Evolutionary conservation across 2,797 vertebrate genomes (phyloP).

Genomic region (Anolis apletophallus): DNA sequence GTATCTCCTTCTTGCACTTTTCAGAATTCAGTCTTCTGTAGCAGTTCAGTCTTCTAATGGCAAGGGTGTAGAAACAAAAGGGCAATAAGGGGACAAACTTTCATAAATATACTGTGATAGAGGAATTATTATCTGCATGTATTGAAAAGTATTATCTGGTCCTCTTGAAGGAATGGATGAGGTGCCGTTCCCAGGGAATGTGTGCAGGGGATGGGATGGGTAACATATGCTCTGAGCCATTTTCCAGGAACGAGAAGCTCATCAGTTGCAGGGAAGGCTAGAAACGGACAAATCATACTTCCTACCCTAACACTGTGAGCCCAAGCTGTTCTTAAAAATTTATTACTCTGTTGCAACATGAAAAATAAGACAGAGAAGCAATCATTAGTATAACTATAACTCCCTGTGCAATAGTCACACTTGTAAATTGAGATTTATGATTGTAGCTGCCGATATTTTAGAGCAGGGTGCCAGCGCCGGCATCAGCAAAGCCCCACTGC

Average conservation of each 20-base stretch:
- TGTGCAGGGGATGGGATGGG: neutral
- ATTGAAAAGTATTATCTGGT: neutral
- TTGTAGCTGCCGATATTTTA: conserved; percentile 81
- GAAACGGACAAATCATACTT: conserved; percentile 43
- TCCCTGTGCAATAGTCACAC: conserved; percentile 81
- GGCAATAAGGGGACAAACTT: neutral
- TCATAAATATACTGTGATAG: neutral
- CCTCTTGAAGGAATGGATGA: neutral
- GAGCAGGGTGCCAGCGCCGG: conserved; percentile 70
- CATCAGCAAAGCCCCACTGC: conserved; percentile 64
- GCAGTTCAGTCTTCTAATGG: neutral
- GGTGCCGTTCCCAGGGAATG: neutral
- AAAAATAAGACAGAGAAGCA: conserved; percentile 85
- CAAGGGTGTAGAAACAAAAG: neutral
- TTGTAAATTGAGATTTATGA: conserved; percentile 88
- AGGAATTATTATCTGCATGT: neutral
- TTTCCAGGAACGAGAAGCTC: neutral
- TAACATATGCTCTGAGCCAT: neutral
- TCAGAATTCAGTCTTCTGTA: neutral
- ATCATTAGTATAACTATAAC: conserved; percentile 84
- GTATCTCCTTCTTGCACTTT: neutral
- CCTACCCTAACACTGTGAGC: conserved; percentile 68
- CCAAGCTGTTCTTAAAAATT: conserved; percentile 85
- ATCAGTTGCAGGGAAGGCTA: neutral
- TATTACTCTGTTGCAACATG: conserved; percentile 86